Evolutionary conservation across 2,888 invertebrate genomes (phyloP).

Genomic region (Agrotis clavis): DNA sequence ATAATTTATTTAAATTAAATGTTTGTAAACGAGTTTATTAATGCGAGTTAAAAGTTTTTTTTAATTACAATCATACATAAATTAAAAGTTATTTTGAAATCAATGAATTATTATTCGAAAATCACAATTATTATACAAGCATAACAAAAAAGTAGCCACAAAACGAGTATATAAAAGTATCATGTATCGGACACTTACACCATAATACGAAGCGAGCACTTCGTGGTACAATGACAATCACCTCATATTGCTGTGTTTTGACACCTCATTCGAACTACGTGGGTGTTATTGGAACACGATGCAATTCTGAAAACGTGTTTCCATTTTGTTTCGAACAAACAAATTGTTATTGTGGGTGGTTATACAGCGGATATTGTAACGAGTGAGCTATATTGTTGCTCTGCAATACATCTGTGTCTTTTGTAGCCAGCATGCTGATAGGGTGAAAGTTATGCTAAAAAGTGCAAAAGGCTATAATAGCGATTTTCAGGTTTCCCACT

Average conservation of each 20-base stretch:
- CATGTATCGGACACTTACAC: slow-evolving; percentile 34
- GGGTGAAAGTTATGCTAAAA: neutral
- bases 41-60: no score
- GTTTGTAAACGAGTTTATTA: no score
- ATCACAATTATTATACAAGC: neutral
- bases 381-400: neutral
- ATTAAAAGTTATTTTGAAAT: no score
- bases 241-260: slow-evolving; percentile 55
- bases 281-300: slow-evolving; percentile 63
- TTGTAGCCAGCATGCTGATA: neutral
- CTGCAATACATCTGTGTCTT: neutral
- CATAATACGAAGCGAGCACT: slow-evolving; percentile 43
- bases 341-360: slow-evolving; percentile 27
- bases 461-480: neutral
- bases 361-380: slow-evolving; percentile 31
- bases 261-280: slow-evolving; percentile 52
- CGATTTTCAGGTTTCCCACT: no score
- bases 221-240: slow-evolving; percentile 53
- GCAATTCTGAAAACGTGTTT: slow-evolving; percentile 58
- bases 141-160: neutral
- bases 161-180: slow-evolving; percentile 21
- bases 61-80: no score
- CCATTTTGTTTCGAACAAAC: slow-evolving; percentile 46
- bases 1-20: no score
- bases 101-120: no score